Evolutionary conservation across 53 echinoderm and acorn worm genomes (phyloP).

Genomic region (Holothuria scabra): DNA sequence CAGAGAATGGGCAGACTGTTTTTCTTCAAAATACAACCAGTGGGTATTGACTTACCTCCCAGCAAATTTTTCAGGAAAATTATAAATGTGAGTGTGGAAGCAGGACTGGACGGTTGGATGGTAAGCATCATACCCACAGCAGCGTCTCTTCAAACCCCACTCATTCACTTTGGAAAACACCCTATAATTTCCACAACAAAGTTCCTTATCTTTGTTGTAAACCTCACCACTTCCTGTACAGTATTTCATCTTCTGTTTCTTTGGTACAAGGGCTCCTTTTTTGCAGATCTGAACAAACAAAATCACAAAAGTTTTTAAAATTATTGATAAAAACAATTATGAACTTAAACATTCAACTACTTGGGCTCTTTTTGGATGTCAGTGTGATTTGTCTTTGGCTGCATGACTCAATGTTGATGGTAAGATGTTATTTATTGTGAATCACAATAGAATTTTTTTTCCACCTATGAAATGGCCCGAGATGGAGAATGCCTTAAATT

Average conservation of each 20-base stretch:
- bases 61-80: slow-evolving; percentile 33
- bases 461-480: too few species aligned
- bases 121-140: slow-evolving; percentile 45
- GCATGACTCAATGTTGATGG: too few species aligned
- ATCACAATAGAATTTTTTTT: too few species aligned
- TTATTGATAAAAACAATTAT: too few species aligned
- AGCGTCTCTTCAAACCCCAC: slow-evolving; percentile 22
- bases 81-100: slow-evolving; percentile 9
- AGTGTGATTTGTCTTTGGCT: too few species aligned
- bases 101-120: slow-evolving; percentile 42
- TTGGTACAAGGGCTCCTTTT: background rate
- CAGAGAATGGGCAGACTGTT: too few species aligned
- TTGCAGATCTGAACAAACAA: slow-evolving; percentile 2
- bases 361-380: too few species aligned
- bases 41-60: background rate
- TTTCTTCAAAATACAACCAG: too few species aligned
- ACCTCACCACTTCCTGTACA: background rate
- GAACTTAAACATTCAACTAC: too few species aligned
- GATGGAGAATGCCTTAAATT: too few species aligned
- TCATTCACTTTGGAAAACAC: background rate
- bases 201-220: slow-evolving; percentile 1
- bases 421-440: too few species aligned
- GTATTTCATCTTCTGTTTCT: background rate
- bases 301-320: too few species aligned
- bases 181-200: background rate